Conservation (phyloP, 2,113 vertebrate genomes). For the Dolichallabes microphthalmus region DNA sequence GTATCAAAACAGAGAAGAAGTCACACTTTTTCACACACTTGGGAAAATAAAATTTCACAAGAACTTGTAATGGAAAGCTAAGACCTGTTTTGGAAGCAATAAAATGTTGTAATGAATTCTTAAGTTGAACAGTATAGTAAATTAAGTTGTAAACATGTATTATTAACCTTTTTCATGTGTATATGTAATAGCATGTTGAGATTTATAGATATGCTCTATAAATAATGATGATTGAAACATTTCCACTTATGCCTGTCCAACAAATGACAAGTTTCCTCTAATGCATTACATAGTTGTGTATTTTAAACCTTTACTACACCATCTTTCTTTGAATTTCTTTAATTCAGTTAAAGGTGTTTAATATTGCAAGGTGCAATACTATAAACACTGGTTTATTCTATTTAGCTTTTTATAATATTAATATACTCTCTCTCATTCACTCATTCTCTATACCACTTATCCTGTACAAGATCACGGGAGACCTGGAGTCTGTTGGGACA, state of each 20-base stretch:
- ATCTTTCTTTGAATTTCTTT: no score
- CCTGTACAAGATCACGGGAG: no score
- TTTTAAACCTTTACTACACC: neutral
- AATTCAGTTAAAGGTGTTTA: no score
- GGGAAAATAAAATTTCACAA: neutral
- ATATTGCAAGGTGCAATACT: no score
- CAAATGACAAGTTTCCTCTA: neutral
- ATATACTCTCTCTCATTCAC: no score
- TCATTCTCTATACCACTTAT: no score
- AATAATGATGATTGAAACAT: neutral
- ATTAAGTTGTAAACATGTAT: neutral
- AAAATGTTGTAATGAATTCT: neutral
- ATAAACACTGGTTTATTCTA: neutral
- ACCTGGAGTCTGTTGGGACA: no score
- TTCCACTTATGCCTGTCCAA: neutral
- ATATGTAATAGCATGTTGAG: neutral
- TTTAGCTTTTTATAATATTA: no score
- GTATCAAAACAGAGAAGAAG: neutral
- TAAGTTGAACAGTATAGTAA: neutral
- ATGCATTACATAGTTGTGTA: neutral
- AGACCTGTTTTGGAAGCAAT: neutral
- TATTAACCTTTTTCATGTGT: neutral
- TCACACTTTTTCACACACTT: neutral
- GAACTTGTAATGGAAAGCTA: neutral
- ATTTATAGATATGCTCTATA: slow-evolving; percentile 5